Conservation (phyloP, 2,113 vertebrate genomes). For the Emydura subglobosa region DNA sequence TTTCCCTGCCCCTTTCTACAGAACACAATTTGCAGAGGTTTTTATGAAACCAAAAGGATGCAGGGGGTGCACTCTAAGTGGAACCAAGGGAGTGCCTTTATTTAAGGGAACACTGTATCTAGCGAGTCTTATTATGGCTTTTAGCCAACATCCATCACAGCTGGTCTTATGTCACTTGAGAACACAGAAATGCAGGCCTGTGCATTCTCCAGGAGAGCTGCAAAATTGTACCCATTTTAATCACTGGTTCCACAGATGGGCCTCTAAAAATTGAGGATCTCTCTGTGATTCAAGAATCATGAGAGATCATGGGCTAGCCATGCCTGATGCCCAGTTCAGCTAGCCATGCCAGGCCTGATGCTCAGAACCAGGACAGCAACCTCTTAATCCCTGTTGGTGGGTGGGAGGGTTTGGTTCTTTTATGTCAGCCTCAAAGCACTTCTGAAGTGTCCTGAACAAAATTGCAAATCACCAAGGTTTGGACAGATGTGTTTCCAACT, state of each 20-base stretch:
- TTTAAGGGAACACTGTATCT: fast-evolving
- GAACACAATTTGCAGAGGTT: not conserved
- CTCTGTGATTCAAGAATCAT: not conserved
- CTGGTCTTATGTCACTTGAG: fast-evolving
- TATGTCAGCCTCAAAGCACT: not conserved
- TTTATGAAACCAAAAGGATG: not conserved
- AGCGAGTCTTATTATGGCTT: not conserved
- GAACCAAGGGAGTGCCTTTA: fast-evolving
- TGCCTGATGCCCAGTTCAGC: not conserved
- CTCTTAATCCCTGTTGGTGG: not conserved
- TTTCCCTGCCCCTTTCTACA: not conserved
- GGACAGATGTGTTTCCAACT: conserved; percentile 21
- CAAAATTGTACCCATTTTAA: fast-evolving
- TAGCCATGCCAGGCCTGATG: not conserved
- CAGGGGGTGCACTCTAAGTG: fast-evolving
- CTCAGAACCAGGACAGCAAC: not conserved
- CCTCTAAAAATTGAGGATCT: not conserved
- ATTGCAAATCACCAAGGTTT: not conserved
- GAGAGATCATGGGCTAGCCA: fast-evolving
- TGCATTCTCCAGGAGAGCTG: not conserved
- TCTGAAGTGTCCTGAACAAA: not conserved
- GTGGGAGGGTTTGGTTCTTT: not conserved
- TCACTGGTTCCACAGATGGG: not conserved
- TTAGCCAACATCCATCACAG: fast-evolving
- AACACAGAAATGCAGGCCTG: not conserved